These are phyloP conservation scores for Casuarius casuarius DNA, from an alignment of 2,113 vertebrate genomes.

Conservation along the genomic window DNA sequence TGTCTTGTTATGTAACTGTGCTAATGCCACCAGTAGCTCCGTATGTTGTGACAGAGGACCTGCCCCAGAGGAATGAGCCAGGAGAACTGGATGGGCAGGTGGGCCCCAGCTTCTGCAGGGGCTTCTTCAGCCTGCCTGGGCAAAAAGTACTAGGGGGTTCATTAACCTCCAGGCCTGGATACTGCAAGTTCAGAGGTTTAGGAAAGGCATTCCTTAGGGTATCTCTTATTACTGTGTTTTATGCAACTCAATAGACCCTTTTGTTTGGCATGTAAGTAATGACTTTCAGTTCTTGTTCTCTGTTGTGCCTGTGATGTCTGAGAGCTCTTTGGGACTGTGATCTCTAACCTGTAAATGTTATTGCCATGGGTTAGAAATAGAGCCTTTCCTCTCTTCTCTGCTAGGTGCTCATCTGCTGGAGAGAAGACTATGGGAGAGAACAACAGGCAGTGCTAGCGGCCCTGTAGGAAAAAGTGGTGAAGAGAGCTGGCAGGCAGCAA, in stretches of 20 bases:
- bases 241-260: background rate
- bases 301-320: rapidly evolving
- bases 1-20: rapidly evolving
- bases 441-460: background rate
- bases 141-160: background rate
- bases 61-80: background rate
- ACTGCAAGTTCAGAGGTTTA: background rate
- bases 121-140: background rate
- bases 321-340: background rate
- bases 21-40: background rate
- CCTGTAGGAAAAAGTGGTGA: background rate
- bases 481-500: background rate
- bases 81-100: background rate
- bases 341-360: background rate
- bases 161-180: background rate
- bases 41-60: background rate
- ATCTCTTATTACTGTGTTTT: too few species aligned
- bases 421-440: background rate
- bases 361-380: background rate
- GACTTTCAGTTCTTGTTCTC: background rate
- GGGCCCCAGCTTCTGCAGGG: background rate
- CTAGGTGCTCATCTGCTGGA: background rate
- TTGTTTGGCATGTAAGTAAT: rapidly evolving
- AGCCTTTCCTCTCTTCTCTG: background rate
- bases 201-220: background rate